These are phyloP conservation scores for Marmota flaviventris DNA, from an alignment of 2,113 vertebrate species.

Conservation along the genomic window DNA sequence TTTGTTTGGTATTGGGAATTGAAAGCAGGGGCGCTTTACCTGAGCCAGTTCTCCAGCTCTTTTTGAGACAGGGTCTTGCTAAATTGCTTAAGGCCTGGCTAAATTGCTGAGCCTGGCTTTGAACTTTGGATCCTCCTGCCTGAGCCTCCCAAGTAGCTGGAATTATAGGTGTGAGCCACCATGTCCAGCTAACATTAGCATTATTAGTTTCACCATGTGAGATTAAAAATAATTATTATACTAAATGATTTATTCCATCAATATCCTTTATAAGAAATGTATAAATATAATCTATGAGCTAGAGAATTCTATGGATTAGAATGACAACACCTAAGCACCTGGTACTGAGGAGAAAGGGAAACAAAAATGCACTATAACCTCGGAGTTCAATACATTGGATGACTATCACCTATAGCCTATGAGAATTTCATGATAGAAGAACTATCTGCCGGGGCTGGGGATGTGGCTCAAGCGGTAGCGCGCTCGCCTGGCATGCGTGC, in stretches of 20 bases:
- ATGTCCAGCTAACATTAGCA: not conserved
- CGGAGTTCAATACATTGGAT: not conserved
- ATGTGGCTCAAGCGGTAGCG: no score
- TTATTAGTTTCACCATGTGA: not conserved
- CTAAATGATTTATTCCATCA: not conserved
- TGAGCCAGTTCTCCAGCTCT: no score
- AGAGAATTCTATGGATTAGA: not conserved
- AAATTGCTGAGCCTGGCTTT: not conserved
- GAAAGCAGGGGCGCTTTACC: no score
- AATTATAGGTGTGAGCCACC: not conserved
- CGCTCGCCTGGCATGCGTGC: no score
- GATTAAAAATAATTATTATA: slow-evolving; percentile 34
- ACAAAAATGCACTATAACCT: not conserved
- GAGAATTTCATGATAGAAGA: not conserved
- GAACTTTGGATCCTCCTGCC: not conserved
- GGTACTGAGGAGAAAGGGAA: not conserved
- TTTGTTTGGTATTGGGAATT: no score
- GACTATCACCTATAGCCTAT: not conserved
- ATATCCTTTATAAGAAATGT: slow-evolving; percentile 18
- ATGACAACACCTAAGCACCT: not conserved
- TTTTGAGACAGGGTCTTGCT: not conserved
- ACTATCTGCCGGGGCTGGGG: not conserved
- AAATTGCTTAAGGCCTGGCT: not conserved
- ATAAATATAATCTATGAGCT: not conserved
- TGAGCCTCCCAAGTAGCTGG: not conserved